Evolutionary conservation across 2,888 invertebrate species (phyloP).

Genomic region (Sthenelais limicola): DNA sequence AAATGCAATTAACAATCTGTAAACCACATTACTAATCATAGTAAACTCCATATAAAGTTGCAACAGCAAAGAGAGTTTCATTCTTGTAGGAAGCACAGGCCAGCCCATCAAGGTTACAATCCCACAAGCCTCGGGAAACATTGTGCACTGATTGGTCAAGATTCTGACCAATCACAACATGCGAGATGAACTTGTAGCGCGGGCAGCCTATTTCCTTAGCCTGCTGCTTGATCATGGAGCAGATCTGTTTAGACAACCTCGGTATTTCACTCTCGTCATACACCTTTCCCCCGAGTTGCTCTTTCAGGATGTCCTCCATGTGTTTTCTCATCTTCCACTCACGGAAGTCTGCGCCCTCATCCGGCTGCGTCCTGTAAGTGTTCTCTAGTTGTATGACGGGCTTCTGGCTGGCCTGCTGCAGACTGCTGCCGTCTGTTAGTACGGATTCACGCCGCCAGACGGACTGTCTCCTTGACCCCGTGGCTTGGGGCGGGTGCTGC

Average conservation of each 20-base stretch:
- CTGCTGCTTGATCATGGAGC: conserved; percentile 1
- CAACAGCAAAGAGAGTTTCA: conserved; percentile 15
- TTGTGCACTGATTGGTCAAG: not conserved
- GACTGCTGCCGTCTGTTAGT: conserved; percentile 25
- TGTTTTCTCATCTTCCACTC: not conserved
- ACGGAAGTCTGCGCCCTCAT: not conserved
- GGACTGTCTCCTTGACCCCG: conserved; percentile 3
- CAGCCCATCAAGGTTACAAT: not conserved
- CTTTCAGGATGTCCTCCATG: conserved; percentile 16
- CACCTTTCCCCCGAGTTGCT: not conserved
- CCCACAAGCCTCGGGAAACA: conserved; percentile 11
- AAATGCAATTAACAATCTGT: too few relatives aligned
- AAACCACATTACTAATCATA: too few relatives aligned
- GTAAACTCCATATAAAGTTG: conserved; percentile 9
- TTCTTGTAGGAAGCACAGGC: conserved; percentile 10
- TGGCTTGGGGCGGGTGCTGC: not conserved
- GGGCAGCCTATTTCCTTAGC: conserved; percentile 32
- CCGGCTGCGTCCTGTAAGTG: conserved; percentile 9
- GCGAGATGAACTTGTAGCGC: conserved; percentile 8
- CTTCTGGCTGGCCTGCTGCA: not conserved
- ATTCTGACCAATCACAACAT: conserved; percentile 28
- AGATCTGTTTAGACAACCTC: not conserved
- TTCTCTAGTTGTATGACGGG: conserved; percentile 2
- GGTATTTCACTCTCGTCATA: conserved; percentile 8
- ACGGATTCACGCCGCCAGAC: conserved; percentile 17